Conservation (phyloP, 2,113 vertebrate species). For the Brachyistius frenatus region DNA sequence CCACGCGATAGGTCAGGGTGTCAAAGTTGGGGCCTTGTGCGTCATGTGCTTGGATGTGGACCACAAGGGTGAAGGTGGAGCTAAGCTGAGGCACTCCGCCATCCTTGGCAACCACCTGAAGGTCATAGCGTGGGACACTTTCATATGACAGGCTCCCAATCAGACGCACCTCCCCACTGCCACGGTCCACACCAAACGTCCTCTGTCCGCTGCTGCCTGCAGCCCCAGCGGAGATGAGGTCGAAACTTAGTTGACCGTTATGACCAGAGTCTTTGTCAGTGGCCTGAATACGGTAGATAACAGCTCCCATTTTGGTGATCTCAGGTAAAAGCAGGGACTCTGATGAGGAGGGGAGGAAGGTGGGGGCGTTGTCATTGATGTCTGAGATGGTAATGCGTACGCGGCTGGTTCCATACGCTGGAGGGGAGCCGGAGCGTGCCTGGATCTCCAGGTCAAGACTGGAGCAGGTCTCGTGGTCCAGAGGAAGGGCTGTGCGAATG, state of each 20-base stretch:
- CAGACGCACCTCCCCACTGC: constrained; percentile 88
- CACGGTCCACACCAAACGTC: constrained; percentile 89
- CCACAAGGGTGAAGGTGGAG: constrained; percentile 91
- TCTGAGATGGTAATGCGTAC: constrained; percentile 91
- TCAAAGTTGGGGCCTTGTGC: constrained; percentile 92
- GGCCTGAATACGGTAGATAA: constrained; percentile 90
- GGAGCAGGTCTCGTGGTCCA: constrained; percentile 91
- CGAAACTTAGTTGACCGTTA: constrained; percentile 91
- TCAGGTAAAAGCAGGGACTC: constrained; percentile 92
- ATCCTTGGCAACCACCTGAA: constrained; percentile 90
- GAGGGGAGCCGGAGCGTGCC: constrained; percentile 91
- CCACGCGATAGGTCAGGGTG: constrained; percentile 91
- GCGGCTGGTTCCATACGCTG: constrained; percentile 87
- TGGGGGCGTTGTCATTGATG: constrained; percentile 92
- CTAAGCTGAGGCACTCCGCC: constrained; percentile 89
- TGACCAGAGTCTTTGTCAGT: constrained; percentile 90
- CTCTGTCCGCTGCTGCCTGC: constrained; percentile 82
- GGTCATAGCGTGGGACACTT: constrained; percentile 84
- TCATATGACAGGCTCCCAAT: constrained; percentile 85
- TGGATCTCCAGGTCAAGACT: constrained; percentile 90
- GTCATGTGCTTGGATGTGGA: constrained; percentile 90
- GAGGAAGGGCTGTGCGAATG: constrained; percentile 87
- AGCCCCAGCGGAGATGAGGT: constrained; percentile 84
- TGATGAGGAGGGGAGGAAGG: constrained; percentile 87
- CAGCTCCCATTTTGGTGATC: constrained; percentile 88